Conservation (phyloP, 2,888 invertebrate genomes). For the Spialia ferax region DNA sequence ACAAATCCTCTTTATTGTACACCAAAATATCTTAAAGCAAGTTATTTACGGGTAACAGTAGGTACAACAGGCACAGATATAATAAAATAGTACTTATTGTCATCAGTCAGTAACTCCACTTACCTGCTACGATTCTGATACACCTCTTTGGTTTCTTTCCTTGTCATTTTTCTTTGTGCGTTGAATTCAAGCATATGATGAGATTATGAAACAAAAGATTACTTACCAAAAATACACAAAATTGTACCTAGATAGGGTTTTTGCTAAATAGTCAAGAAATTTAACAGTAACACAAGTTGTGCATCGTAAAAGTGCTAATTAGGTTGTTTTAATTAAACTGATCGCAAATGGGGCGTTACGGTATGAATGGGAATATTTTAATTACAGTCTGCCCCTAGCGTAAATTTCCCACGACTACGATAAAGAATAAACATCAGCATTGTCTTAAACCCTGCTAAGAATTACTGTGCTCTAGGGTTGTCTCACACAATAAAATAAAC, state of each 20-base stretch:
- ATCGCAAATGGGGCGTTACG: conserved; percentile 53
- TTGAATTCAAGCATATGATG: no score
- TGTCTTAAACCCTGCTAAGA: conserved; percentile 81
- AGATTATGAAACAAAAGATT: no score
- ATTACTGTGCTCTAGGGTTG: conserved; percentile 74
- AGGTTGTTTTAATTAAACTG: conserved; percentile 76
- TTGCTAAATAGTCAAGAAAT: not conserved
- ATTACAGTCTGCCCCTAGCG: conserved; percentile 74
- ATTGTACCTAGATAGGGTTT: not conserved
- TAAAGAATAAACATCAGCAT: conserved; percentile 85
- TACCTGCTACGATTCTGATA: no score
- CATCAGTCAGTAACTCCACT: no score
- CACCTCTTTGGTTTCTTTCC: no score
- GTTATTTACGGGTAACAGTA: no score
- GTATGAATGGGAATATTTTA: conserved; percentile 80
- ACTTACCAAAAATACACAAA: not conserved
- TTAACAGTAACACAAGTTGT: conserved; percentile 5
- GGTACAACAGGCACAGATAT: no score
- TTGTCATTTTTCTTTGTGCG: no score
- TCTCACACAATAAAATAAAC: conserved; percentile 27
- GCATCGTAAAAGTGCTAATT: conserved; percentile 61
- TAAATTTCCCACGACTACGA: conserved; percentile 86
- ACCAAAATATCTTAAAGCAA: no score
- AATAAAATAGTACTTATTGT: no score
- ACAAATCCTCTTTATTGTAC: no score